phyloP scores from a whole-genome alignment of 2,888 invertebrate species.

The Drosophila quinaria region DNA sequence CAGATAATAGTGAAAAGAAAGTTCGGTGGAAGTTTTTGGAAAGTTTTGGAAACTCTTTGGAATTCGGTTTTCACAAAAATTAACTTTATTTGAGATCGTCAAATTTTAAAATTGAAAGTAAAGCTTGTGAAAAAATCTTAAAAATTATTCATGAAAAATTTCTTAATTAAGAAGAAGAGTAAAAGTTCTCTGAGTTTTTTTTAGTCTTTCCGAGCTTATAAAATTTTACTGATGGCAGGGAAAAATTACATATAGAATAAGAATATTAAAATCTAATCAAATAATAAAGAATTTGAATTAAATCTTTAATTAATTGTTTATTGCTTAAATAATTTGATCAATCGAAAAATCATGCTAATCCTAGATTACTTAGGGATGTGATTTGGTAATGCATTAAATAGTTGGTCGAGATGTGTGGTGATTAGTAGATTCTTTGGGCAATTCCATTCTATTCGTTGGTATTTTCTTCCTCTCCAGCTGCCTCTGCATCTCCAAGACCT shows the following conservation, averaged over 20 bases:
- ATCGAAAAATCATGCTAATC: slow-evolving; percentile 30
- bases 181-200: no score
- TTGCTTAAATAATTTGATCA: slow-evolving; percentile 52
- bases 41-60: neutral
- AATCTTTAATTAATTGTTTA: slow-evolving; percentile 30
- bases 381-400: slow-evolving; percentile 66
- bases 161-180: no score
- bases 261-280: neutral
- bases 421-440: slow-evolving; percentile 37
- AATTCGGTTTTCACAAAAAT: neutral
- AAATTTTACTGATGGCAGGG: no score
- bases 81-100: no score
- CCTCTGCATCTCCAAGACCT: slow-evolving; percentile 71
- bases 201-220: no score
- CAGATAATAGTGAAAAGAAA: neutral
- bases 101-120: no score
- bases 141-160: neutral
- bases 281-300: neutral
- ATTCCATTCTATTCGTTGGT: slow-evolving; percentile 15
- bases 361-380: slow-evolving; percentile 33
- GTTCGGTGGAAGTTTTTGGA: neutral
- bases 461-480: slow-evolving; percentile 44
- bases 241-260: no score
- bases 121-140: neutral
- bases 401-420: slow-evolving; percentile 44